Conservation (phyloP, 2,888 invertebrate species). For the Leptinotarsa juncta region DNA sequence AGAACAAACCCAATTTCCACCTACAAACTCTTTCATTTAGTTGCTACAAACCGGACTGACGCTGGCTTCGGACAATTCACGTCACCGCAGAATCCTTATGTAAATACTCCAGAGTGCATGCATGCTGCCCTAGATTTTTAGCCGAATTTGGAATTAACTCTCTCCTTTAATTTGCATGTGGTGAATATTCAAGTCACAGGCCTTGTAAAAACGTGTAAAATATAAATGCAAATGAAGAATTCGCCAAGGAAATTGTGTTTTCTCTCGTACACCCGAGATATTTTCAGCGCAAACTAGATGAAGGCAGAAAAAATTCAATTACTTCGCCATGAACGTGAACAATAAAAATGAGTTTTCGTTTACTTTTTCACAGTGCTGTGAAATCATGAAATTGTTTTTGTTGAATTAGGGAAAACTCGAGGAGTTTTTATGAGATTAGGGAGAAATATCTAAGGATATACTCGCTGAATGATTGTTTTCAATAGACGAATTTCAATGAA, state of each 20-base stretch:
- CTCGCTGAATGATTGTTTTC: too few relatives aligned
- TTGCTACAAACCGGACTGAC: not conserved
- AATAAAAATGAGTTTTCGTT: not conserved
- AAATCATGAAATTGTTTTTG: not conserved
- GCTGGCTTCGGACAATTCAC: not conserved
- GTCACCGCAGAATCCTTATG: not conserved
- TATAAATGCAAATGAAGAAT: conserved; percentile 39
- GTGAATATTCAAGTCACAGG: conserved; percentile 38
- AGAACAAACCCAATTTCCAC: not conserved
- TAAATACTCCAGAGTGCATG: conserved; percentile 3
- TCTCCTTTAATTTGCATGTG: conserved; percentile 6
- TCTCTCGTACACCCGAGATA: conserved; percentile 20
- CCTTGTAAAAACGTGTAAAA: conserved; percentile 32
- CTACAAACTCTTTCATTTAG: not conserved
- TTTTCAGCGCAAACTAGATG: conserved; percentile 9
- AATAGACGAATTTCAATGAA: too few relatives aligned
- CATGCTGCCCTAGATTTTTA: conserved; percentile 9
- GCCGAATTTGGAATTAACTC: conserved; percentile 21
- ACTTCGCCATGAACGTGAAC: not conserved
- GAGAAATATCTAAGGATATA: too few relatives aligned
- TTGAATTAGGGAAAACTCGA: not conserved
- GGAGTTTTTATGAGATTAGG: not conserved
- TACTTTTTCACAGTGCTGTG: not conserved
- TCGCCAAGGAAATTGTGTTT: conserved; percentile 31
- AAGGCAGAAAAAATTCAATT: conserved; percentile 22